Conservation (phyloP, 2,888 invertebrate genomes). For the Automeris io region DNA sequence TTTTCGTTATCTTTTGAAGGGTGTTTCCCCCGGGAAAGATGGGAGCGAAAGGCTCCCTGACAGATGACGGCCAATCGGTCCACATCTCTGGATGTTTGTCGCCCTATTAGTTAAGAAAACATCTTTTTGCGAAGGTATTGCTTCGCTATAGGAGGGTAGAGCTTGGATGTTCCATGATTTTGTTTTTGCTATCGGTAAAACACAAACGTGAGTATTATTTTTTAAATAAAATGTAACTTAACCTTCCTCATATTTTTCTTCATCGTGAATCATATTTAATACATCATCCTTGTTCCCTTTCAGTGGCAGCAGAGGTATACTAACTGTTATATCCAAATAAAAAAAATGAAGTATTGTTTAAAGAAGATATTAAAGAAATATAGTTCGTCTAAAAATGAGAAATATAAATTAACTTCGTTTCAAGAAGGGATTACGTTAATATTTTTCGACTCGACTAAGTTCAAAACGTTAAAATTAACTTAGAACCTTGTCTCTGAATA, state of each 20-base stretch:
- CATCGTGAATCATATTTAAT: no score
- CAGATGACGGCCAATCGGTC: constrained; percentile 55
- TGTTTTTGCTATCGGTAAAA: no score
- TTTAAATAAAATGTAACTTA: no score
- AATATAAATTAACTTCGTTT: constrained; percentile 10
- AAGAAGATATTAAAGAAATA: no score
- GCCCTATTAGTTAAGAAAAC: constrained; percentile 63
- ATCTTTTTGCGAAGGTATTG: constrained; percentile 26
- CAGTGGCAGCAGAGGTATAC: no score
- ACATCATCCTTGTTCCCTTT: no score
- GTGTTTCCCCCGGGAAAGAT: constrained; percentile 17
- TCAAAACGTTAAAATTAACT: constrained; percentile 14
- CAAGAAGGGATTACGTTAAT: constrained; percentile 11
- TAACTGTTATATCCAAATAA: no score
- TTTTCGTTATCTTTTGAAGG: constrained; percentile 1
- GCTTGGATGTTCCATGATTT: not conserved
- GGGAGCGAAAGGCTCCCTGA: constrained; percentile 44
- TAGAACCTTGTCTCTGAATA: constrained; percentile 18
- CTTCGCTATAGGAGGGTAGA: constrained; percentile 11
- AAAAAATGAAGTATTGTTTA: no score
- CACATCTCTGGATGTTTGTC: constrained; percentile 49
- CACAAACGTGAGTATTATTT: no score
- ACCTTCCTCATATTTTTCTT: no score
- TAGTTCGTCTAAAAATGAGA: no score
- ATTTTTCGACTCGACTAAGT: constrained; percentile 6